Percentiles rank a stretch among this genome's conserved stretches.
Evolutionary conservation across 2,888 invertebrate genomes (phyloP).

Genomic region (Boloria selene): DNA sequence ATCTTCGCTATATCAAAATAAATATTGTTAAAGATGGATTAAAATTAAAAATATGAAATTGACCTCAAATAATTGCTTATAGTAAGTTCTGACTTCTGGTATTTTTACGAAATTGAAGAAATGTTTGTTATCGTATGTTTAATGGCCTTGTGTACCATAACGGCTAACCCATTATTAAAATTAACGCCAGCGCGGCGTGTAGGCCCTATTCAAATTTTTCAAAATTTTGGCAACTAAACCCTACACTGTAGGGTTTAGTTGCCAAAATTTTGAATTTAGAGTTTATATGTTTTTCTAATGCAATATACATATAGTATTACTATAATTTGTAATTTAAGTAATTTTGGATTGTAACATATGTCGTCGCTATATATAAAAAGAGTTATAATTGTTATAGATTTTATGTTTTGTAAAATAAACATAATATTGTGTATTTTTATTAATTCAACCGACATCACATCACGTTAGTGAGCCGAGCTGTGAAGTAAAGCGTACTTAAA

Average conservation of each 20-base stretch:
- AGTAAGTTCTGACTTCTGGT: too few species aligned
- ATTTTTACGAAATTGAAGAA: neutral
- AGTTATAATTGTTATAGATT: neutral
- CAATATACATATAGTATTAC: neutral
- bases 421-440: too few species aligned
- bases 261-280: conserved; percentile 5
- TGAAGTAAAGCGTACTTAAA: conserved; percentile 5
- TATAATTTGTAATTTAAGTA: too few species aligned
- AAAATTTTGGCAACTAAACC: conserved; percentile 8
- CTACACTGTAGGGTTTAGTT: conserved; percentile 22
- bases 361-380: too few species aligned
- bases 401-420: too few species aligned
- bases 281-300: neutral
- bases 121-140: neutral
- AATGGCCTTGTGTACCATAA: conserved; percentile 22
- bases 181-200: conserved; percentile 30
- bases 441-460: neutral
- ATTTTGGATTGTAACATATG: too few species aligned
- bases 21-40: too few species aligned
- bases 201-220: too few species aligned
- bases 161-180: conserved; percentile 34
- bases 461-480: neutral
- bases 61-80: too few species aligned
- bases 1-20: too few species aligned
- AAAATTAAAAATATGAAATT: too few species aligned